phyloP scores from a whole-genome alignment of 2,888 invertebrate genomes.

The Hoplodrina ambigua region DNA sequence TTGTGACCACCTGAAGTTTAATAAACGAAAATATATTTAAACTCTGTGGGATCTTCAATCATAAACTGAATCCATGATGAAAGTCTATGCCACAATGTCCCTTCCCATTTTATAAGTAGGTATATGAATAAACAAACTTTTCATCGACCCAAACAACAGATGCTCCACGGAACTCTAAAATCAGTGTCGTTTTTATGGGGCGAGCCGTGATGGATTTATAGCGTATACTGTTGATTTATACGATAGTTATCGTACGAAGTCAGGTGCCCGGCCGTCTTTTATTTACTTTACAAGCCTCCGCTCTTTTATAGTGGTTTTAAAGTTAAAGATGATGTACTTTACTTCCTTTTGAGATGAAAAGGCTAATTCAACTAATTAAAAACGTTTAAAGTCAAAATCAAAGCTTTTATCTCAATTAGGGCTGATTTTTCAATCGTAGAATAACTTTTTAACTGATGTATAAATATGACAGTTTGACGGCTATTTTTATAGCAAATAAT shows the following conservation, averaged over 20 bases:
- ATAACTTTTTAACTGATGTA: no score
- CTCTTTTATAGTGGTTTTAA: conserved; percentile 20
- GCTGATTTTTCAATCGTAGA: no score
- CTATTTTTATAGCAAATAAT: no score
- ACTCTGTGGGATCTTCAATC: no score
- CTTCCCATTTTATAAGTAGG: no score
- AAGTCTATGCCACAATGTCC: no score
- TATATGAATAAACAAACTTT: not conserved
- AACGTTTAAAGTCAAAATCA: no score
- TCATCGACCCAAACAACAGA: not conserved
- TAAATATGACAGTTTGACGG: no score
- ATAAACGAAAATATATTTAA: no score
- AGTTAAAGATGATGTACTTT: conserved; percentile 34
- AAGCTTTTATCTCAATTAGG: no score
- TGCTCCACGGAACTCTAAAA: conserved; percentile 53
- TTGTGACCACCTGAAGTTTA: no score
- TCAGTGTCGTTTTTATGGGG: conserved; percentile 69
- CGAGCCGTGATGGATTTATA: conserved; percentile 76
- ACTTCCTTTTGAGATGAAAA: conserved; percentile 2
- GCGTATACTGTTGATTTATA: conserved; percentile 66
- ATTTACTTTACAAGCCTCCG: conserved; percentile 50
- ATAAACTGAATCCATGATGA: no score
- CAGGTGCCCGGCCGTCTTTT: conserved; percentile 42
- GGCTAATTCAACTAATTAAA: not conserved
- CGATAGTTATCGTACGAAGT: conserved; percentile 54